phyloP scores from a whole-genome alignment of 2,113 vertebrate species.

The Osmerus mordax region DNA sequence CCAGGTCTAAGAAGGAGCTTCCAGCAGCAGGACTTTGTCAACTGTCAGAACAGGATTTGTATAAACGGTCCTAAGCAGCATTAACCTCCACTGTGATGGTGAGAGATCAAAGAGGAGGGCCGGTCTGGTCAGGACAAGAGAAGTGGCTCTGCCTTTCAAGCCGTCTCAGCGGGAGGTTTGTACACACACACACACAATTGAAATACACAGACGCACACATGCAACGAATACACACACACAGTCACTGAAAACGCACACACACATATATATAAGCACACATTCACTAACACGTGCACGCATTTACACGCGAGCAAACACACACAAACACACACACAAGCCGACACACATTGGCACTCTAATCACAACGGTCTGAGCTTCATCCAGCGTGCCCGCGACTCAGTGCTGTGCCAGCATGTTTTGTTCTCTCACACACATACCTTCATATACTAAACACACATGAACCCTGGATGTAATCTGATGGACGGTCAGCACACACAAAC shows the following conservation, averaged over 20 bases:
- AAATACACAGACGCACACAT: constrained; percentile 30
- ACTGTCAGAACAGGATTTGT: too few relatives aligned
- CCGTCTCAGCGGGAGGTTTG: constrained; percentile 11
- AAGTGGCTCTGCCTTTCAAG: too few relatives aligned
- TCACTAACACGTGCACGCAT: too few relatives aligned
- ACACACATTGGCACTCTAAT: constrained; percentile 4
- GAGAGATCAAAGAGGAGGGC: constrained; percentile 26
- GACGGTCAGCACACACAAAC: background rate
- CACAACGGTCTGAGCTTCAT: constrained; percentile 5
- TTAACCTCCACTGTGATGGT: constrained; percentile 36
- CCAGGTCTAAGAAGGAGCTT: background rate
- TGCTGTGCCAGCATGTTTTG: background rate
- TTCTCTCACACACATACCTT: background rate
- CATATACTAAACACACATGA: background rate
- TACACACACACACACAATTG: constrained; percentile 21
- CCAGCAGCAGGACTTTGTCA: background rate
- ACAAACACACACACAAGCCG: background rate
- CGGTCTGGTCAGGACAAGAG: too few relatives aligned
- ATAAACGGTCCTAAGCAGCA: constrained; percentile 33
- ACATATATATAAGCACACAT: background rate
- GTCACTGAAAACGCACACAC: constrained; percentile 16
- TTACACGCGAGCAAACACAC: too few relatives aligned
- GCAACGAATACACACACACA: background rate
- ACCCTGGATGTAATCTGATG: background rate
- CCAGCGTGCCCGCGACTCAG: background rate